Base-by-base conservation (phyloP, 2,113 vertebrate species). In the Narcine bancroftii region DNA sequence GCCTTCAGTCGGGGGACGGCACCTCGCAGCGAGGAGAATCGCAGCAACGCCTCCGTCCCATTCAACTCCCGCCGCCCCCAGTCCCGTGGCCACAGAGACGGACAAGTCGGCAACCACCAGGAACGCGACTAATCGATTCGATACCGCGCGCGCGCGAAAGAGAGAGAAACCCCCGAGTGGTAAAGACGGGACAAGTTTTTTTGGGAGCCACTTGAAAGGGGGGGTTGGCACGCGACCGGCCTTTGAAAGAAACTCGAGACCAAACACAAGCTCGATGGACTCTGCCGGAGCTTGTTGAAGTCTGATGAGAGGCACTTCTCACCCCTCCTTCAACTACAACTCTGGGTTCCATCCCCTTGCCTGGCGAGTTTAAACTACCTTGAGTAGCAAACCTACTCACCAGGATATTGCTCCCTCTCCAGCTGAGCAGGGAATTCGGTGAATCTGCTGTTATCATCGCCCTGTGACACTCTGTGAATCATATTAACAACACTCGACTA, bases 201-300 rank as follows among this genome's bases (percentile, higher is more conserved):
- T 53, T n/a, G 79, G 81, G 81, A 85, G 33, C 81, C 17, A 53
- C 0, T 60, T 85, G 50, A 60, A 36, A 60, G 10, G 60, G n/a
- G n/a, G 60, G 19, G 19, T 89, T 65, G 85, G 36, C 87, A 91
- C 87, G 87, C 87, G 87, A 66, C 87, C 24, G 63, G 60, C 24
- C 87, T 91, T 91, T 91, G 87, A 89, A 26, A 66, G 60, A 66
- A 66, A 89, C 7, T 39, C 60, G 39, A 91, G 39, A 39, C 87
- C 36, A 91, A 91, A 65, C 6, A 69, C 87, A 39, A 66, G 15
- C 63, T 66, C 87, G 56, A 91, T 91, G 63, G 87, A 91, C 87
- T 91, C 63, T 69, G 19, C 87, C 21, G 60, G 87, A 91, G 87
- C 56, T 91, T 91, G 87, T 91, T 89, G 66, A 91, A 91, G 87